Evolutionary conservation across 2,888 invertebrate species (phyloP), one percentile per base, ranked within the genome.

Genomic region (Erebia epiphron): DNA sequence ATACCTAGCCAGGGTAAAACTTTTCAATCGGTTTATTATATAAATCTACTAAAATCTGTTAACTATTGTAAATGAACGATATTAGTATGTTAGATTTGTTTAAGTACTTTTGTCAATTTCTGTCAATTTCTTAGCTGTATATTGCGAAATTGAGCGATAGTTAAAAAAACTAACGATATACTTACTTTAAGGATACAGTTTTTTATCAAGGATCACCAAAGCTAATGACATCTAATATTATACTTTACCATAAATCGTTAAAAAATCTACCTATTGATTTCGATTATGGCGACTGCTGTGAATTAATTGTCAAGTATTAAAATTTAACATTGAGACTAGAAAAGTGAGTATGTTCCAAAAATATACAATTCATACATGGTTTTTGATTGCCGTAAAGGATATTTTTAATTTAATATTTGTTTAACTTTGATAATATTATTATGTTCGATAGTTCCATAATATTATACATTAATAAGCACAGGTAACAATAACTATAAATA

Each of bases 341-440:
- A 35, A 57, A 57, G 57, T 58, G 57, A 58, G 57, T 58, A 58
- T 21, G 26, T 11, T 57, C 57, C 21, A 14, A 57, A 57, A 21
- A 21, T 56, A 13, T 50, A 50, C 50, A 21, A 21, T 10, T 18
- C 26, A 56, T 21, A 56, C 56, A 56, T n/a, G n/a, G 49, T 2
- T 49, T 49, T 11, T 56, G 21, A n/a, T n/a, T 14, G 14, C n/a
- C 50, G n/a, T 50, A 50, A 50, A 50, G 4, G 50, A 5, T n/a
- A 50, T n/a, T n/a, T 54, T 54, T 16, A 5, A 54, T 10, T 54
- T 16, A 2, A 54, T 10, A 56, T 16, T 18, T 26, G 11, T 10
- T 26, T 18, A 13, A 56, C 16, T 18, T 21, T 18, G 2, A 56
- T 13, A 26, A 14, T 11, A 46, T 46, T 46, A 13, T 54, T 54